Evolutionary conservation across 2,797 vertebrate species (phyloP).

Genomic region (Clarias platycephalus): DNA sequence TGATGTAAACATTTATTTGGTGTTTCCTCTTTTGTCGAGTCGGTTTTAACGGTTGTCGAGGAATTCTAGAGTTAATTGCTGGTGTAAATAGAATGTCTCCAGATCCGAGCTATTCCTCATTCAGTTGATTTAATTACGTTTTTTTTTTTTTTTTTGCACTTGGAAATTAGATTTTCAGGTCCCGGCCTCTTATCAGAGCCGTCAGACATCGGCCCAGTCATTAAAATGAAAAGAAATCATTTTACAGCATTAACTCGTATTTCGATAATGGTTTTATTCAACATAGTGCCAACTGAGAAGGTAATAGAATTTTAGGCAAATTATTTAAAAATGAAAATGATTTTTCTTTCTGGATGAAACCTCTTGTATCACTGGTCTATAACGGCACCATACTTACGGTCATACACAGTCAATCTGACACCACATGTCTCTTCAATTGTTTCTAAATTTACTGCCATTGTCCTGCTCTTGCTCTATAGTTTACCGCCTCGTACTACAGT

Average conservation of each 20-base stretch:
- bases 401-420: neutral
- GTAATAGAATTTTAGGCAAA: neutral
- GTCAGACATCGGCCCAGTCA: neutral
- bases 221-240: neutral
- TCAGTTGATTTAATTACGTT: too few species aligned
- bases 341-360: neutral
- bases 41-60: neutral
- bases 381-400: neutral
- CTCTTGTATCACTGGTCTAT: neutral
- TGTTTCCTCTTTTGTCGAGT: neutral
- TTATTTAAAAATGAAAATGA: neutral
- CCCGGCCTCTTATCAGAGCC: neutral
- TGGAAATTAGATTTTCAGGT: neutral
- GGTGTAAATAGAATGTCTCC: neutral
- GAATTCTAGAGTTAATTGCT: conserved; percentile 9
- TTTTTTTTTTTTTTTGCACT: too few species aligned
- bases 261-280: neutral
- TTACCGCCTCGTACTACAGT: too few species aligned
- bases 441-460: neutral
- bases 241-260: neutral
- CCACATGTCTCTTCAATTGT: neutral
- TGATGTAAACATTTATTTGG: conserved; percentile 34
- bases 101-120: neutral
- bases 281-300: neutral
- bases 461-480: too few species aligned